Evolutionary conservation across 2,888 invertebrate genomes (phyloP), one percentile per base, ranked within the genome.

Genomic region (Acronicta alni): DNA sequence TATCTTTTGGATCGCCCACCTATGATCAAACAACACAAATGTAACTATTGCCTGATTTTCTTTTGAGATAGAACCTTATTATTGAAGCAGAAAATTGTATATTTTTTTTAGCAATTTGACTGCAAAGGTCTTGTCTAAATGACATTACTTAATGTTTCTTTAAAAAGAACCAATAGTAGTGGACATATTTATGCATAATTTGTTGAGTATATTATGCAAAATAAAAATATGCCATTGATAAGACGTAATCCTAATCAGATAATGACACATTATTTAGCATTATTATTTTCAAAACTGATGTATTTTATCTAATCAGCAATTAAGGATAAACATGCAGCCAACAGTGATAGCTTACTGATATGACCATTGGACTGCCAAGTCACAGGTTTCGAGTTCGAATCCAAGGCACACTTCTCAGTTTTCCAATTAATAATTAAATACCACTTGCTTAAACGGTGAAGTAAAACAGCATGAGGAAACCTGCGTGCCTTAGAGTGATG

Each of bases 1-100:
- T 96, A 89, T 99, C 99, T 91, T 99, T 99, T 0, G 99, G 97
- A 89, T 99, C 99, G 3, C 99, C 99, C 62, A 98, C 96, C 97
- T 97, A 66, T 0, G 20, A 62, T 48, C 14, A 62, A 52, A 61
- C 17, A 52, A 38, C 12, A n/a, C 14, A 38, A 42, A 18, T n/a
- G 0, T 17, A 43, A 43, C 23, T 18, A 18, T 42, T 8, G n/a
- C 35, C 7, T 32, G 30, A 12, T 32, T 32, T 4, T 9, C 12
- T 30, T 8, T 12, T 12, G 30, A 3, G 14, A 4, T 14, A 32
- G 1, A 5, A 14, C 30, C 30, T 10, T 30, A 32, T 14, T 14
- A 35, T 3, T 12, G 4, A 35, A 35, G 7, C 1, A 35, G 35
- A 35, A 35, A 35, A n/a, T 14, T 32, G n/a, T 7, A 35, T 23